Percentiles rank a stretch among this genome's conserved stretches.
Conservation (phyloP, 2,113 vertebrate genomes). For the Amblyornis subalaris region DNA sequence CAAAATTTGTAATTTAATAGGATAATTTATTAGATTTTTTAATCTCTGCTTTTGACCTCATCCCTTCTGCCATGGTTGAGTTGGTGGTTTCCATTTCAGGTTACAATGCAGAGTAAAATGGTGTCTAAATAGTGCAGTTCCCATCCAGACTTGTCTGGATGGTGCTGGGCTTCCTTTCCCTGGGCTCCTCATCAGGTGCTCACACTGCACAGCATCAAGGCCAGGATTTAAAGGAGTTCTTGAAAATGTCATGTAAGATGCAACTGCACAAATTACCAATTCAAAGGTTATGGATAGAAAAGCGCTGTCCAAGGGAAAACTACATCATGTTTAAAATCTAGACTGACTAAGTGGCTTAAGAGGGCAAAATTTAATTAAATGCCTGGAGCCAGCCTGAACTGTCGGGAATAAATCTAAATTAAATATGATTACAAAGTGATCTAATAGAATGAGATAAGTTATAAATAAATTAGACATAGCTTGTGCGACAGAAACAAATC, state of each 20-base stretch:
- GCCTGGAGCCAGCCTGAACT: constrained; percentile 58
- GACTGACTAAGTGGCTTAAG: constrained; percentile 65
- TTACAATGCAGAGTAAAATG: fast-evolving
- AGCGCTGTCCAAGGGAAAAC: constrained; percentile 19
- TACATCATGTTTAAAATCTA: constrained; percentile 40
- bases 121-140: fast-evolving
- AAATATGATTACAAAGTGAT: constrained; percentile 66
- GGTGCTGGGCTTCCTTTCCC: background rate
- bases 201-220: background rate
- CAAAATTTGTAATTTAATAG: background rate
- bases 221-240: background rate
- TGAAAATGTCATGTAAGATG: background rate
- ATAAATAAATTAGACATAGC: constrained; percentile 52
- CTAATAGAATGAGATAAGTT: constrained; percentile 66
- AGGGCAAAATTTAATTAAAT: constrained; percentile 68
- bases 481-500: constrained; percentile 28
- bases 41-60: background rate
- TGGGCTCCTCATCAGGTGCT: background rate
- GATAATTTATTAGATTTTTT: background rate
- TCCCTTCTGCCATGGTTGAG: background rate
- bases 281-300: constrained; percentile 26
- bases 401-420: constrained; percentile 71
- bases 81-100: fast-evolving
- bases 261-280: background rate
- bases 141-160: background rate